Base-by-base conservation (phyloP, 2,888 invertebrate genomes). In the Byasa hedistus region DNA sequence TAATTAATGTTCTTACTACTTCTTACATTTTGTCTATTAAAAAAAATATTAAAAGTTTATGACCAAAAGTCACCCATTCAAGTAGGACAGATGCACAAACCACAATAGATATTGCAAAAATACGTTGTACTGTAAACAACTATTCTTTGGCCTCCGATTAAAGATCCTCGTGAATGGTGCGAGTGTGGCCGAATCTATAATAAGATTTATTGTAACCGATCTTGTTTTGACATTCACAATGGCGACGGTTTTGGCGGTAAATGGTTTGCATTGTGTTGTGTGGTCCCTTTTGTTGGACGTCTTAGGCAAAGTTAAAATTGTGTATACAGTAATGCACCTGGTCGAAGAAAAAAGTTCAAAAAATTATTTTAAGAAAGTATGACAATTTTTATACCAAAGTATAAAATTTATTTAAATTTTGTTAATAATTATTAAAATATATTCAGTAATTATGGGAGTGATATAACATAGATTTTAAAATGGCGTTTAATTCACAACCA, bases 171-270 rank as follows among this genome's bases (percentile, higher is more conserved):
- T 87, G 87, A 88, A 89, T 87, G 81, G 81, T 79, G 77, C 62
- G 79, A 83, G 84, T 82, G 83, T 82, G 87, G 84, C 83, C 80
- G 81, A 79, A 82, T 80, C 80, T 85, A 83, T 91, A 90, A 91
- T 91, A 91, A 91, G 91, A 91, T 91, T 91, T 91, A 91, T 91
- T 91, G 91, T 89, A 89, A 90, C 89, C 81, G 91, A 91, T 91
- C 91, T 83, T 91, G 91, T 91, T 91, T 88, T 91, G 91, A 91
- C 91, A 89, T 79, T 79, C 78, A 89, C 89, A 90, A 91, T 87
- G 75, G 85, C 74, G 76, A 75, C 71, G 74, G 75, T 84, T 82
- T 84, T 83, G 79, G 81, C 83, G 85, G 87, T 82, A 84, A 87
- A 84, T 79, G 80, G 83, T 76, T 75, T 78, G 76, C 79, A 84